Conservation (phyloP, 2,797 vertebrate genomes). For the Girardinus metallicus region DNA sequence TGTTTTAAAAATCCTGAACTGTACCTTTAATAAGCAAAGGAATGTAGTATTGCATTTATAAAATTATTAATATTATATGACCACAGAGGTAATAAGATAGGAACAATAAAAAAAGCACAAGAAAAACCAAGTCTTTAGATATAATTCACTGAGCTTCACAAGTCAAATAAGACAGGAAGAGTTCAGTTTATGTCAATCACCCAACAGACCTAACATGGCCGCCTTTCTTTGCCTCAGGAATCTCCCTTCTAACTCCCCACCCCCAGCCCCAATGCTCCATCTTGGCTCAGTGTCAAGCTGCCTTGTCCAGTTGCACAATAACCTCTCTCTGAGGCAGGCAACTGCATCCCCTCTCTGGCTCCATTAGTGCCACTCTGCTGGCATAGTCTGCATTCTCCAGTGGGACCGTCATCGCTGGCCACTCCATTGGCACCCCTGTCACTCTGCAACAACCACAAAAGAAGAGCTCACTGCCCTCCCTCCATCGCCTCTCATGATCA, state of each 20-base stretch:
- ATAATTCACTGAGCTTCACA: conserved; percentile 26
- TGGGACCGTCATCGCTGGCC: conserved; percentile 79
- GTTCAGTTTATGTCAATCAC: conserved; percentile 73
- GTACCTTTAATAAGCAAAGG: not conserved
- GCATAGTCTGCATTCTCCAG: conserved; percentile 82
- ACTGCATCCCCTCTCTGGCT: conserved; percentile 80
- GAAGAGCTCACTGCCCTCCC: conserved; percentile 59
- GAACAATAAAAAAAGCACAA: not conserved
- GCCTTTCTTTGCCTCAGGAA: conserved; percentile 67
- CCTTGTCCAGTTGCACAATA: conserved; percentile 83
- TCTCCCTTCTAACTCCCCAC: conserved; percentile 57
- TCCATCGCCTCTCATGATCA: conserved; percentile 53
- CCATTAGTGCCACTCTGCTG: conserved; percentile 81
- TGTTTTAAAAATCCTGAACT: not conserved
- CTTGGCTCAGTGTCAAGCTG: conserved; percentile 79
- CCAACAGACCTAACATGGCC: conserved; percentile 80
- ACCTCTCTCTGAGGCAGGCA: conserved; percentile 76
- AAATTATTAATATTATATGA: not conserved
- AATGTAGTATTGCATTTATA: not conserved
- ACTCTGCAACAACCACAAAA: conserved; percentile 72
- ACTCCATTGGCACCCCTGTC: conserved; percentile 79
- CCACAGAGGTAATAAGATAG: not conserved
- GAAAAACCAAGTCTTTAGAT: conserved; percentile 18
- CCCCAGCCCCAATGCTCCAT: conserved; percentile 72
- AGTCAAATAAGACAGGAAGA: conserved; percentile 57